phyloP scores from a whole-genome alignment of 2,797 vertebrate species.

The Crocodylus rhombifer region DNA sequence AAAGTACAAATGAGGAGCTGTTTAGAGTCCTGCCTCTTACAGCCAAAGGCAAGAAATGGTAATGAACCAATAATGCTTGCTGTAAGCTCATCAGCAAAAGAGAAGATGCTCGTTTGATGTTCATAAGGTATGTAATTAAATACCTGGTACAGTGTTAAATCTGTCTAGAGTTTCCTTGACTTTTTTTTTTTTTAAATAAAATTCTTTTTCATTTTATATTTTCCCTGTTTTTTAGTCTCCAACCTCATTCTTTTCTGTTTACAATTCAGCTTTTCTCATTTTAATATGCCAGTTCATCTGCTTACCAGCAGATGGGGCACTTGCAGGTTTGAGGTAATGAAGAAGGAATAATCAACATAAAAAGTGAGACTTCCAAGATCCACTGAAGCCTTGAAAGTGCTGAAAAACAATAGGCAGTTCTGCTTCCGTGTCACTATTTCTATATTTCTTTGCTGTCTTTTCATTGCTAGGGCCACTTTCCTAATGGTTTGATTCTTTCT shows the following conservation, averaged over 20 bases:
- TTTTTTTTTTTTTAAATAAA: neutral
- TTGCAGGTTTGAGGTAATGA: neutral
- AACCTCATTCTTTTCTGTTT: neutral
- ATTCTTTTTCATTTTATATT: neutral
- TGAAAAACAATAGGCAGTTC: neutral
- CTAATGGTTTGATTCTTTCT: neutral
- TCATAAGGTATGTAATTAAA: neutral
- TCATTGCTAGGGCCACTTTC: neutral
- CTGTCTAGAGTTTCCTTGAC: neutral
- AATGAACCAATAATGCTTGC: neutral
- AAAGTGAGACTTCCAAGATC: neutral
- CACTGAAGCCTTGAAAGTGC: neutral
- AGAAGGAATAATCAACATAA: neutral
- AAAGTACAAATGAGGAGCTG: neutral
- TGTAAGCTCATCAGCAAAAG: neutral
- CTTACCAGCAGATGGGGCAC: conserved; percentile 50
- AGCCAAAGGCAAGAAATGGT: neutral
- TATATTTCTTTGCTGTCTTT: neutral
- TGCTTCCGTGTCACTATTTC: neutral
- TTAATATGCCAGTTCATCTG: neutral
- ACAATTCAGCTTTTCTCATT: neutral
- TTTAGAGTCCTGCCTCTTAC: neutral
- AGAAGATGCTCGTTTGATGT: neutral
- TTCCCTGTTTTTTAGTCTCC: neutral
- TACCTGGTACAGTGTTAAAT: neutral